Conservation (phyloP, 2,888 invertebrate species). For the Slavum lentiscoides region DNA sequence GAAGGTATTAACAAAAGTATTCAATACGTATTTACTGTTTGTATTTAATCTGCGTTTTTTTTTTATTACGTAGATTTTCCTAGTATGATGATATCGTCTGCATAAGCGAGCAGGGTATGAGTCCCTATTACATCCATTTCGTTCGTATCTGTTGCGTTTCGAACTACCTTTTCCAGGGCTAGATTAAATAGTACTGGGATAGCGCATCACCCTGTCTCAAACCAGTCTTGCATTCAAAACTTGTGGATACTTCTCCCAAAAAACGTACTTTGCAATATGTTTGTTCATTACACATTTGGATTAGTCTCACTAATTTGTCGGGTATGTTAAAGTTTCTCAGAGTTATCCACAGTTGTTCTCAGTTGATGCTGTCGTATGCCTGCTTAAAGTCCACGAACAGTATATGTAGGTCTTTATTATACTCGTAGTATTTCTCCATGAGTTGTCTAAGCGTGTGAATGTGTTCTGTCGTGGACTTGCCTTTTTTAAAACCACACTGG, state of each 20-base stretch:
- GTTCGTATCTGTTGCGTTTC: background rate
- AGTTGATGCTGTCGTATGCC: background rate
- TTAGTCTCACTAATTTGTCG: slow-evolving; percentile 1
- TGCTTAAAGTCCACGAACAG: background rate
- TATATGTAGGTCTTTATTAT: background rate
- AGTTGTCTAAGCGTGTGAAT: background rate
- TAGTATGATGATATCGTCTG: background rate
- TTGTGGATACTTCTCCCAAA: background rate
- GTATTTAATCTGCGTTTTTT: too few species aligned
- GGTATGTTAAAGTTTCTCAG: background rate
- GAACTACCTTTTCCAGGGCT: background rate
- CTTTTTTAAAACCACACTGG: background rate
- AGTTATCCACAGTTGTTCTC: background rate
- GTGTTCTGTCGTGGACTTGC: background rate
- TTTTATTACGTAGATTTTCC: background rate
- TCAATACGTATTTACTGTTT: too few species aligned
- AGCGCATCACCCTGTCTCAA: slow-evolving; percentile 8
- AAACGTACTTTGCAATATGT: slow-evolving; percentile 2
- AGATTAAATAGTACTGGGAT: background rate
- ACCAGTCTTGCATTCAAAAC: background rate
- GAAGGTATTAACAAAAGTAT: too few species aligned
- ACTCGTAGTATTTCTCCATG: too few species aligned
- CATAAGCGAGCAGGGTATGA: background rate
- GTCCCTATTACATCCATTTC: background rate
- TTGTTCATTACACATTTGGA: too few species aligned